Evolutionary conservation across 2,113 vertebrate species (phyloP), one percentile per base, ranked within the genome.

Genomic region (Calonectris borealis): DNA sequence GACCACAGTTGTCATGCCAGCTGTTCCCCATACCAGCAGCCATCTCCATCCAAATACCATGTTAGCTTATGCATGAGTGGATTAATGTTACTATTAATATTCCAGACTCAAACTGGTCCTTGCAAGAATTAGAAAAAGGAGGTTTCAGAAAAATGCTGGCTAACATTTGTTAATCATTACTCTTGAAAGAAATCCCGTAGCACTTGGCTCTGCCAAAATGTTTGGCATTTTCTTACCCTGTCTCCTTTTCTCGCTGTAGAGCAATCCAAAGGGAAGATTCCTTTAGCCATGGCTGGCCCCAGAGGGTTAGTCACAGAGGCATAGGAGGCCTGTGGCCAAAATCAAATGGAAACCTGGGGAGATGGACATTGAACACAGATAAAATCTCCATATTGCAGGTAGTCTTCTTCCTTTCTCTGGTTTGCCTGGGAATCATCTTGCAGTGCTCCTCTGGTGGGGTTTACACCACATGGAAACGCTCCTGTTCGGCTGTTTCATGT

Each of bases 1-100:
- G 3, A 24, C 32, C 52, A 32, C 8, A 5, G 2, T 34, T 70
- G 46, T 29, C 16, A 1, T 18, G 16, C 16, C 60, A 34, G 46
- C 40, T 44, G 13, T 12, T 94, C 49, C 68, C 38, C 60, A 24
- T 26, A n/a, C 36, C 55, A 54, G 40, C 36, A 86, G n/a, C 17
- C 2, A n/a, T 81, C 93, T 91, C 90, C 65, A 8, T 81, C 51
- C 60, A 81, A 83, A 77, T 17, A 54, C 49, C 42, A 7, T 24
- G 15, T 79, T 48, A 87, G 11, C 26, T 84, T 82, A 49, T 57
- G 73, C 65, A 36, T 64, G 51, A 51, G 10, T 89, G 48, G 24
- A 84, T 91, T 95, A 91, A 82, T 89, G 61, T 20, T 72, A 14
- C 69, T 91, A 9, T 84, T 95, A 82, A 60, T 96, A 96, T 89